Base-by-base conservation (phyloP, 2,888 invertebrate species). In the Poecilus cupreus region DNA sequence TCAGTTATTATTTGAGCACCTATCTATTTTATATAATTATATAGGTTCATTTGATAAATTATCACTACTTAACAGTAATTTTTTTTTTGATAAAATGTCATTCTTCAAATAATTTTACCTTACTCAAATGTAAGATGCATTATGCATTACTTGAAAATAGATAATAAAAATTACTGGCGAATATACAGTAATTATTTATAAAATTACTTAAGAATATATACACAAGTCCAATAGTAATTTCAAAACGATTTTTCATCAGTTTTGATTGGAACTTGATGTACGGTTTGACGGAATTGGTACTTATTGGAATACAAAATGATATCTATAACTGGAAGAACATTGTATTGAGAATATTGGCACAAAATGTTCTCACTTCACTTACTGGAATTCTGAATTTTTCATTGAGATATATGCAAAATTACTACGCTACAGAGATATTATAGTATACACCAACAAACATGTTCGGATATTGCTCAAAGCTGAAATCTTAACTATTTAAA, bases 1-100 rank as follows among this genome's bases (percentile, higher is more conserved):
- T 78, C 78, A 78, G 78, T 78, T 78, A 60, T 60, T 78, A 78
- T 78, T 78, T 78, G 78, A 78, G 78, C 78, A 78, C 78, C 78
- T 78, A 78, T 78, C 78, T 78, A 78, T 78, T 26, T 75, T 75
- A 75, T 75, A 75, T 78, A 78, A 78, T 77, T 57, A 57, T 77
- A 26, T 60, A 60, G 60, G 60, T 60, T 60, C 60, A 60, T 68
- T 68, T 68, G 18, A 68, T 68, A 68, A 68, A 68, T 68, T 68
- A 68, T 68, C 37, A 68, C 64, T 68, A 51, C 51, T 51, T 51
- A 51, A 51, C 51, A 51, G 16, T 51, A 68, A 68, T 68, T 68
- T 13, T 60, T 24, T 37, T 57, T 68, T 68, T 68, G 64, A 68
- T 68, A 68, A 68, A 68, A 68, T 26, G 32, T 32, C 64, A 32